Conservation (phyloP, 53 echinoderm and acorn worm species). For the Patiria pectinifera region DNA sequence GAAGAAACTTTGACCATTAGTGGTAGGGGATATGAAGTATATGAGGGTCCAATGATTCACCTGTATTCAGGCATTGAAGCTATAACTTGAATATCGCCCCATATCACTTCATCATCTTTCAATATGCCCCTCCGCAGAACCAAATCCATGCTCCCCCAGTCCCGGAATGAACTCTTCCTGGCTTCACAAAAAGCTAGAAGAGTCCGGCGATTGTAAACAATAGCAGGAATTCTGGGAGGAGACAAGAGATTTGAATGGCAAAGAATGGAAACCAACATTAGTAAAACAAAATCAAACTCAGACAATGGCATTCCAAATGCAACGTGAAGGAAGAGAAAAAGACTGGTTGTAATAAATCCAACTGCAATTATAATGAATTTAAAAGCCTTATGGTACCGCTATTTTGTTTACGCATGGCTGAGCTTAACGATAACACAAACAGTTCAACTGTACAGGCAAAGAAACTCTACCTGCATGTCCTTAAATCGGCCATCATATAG, state of each 20-base stretch:
- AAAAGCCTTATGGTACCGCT: no score
- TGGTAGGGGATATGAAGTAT: not conserved
- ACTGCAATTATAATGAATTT: not conserved
- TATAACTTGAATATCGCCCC: constrained; percentile 74
- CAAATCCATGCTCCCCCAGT: constrained; percentile 75
- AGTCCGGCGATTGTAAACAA: constrained; percentile 65
- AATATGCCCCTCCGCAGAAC: constrained; percentile 68
- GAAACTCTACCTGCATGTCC: no score
- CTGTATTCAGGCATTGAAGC: constrained; percentile 63
- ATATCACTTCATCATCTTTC: constrained; percentile 57
- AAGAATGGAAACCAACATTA: not conserved
- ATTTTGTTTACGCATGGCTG: no score
- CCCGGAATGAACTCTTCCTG: constrained; percentile 69
- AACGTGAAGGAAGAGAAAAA: not conserved
- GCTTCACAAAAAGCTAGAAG: constrained; percentile 77
- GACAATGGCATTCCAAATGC: not conserved
- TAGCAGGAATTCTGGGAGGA: constrained; percentile 69
- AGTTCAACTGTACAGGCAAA: no score
- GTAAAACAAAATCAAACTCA: no score
- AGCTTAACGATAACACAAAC: no score
- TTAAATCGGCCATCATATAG: no score
- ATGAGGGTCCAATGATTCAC: constrained; percentile 1
- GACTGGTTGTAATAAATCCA: not conserved
- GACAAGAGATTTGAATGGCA: not conserved
- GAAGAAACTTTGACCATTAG: not conserved